phyloP scores from a whole-genome alignment of 2,797 vertebrate genomes.

The Ptychobarbus kaznakovi region DNA sequence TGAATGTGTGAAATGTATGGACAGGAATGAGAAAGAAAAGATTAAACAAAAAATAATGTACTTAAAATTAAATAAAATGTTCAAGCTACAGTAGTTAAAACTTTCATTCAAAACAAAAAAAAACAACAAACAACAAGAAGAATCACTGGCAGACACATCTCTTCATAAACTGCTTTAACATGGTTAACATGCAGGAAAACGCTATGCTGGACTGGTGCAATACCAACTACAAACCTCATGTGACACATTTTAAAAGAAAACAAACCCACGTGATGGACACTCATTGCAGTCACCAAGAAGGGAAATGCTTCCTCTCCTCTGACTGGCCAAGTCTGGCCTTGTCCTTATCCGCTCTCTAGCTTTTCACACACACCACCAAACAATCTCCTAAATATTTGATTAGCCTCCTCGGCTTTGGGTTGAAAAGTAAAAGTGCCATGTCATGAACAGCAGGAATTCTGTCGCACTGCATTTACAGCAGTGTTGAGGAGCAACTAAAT shows the following conservation, averaged over 20 bases:
- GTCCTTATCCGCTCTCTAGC: background rate
- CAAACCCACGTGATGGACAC: slow-evolving; percentile 9
- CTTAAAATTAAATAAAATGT: background rate
- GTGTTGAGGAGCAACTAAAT: background rate
- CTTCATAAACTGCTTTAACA: background rate
- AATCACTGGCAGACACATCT: background rate
- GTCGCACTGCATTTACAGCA: background rate
- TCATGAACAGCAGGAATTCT: background rate
- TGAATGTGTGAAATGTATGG: background rate
- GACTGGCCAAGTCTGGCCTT: background rate
- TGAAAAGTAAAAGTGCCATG: slow-evolving; percentile 1
- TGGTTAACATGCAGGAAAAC: background rate
- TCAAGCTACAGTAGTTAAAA: background rate
- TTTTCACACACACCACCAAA: background rate
- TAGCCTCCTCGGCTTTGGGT: background rate
- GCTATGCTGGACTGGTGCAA: background rate
- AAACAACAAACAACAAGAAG: background rate
- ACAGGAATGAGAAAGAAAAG: background rate
- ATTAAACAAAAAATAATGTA: background rate
- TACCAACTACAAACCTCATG: slow-evolving; percentile 12
- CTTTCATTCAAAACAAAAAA: background rate
- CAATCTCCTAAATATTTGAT: slow-evolving; percentile 28
- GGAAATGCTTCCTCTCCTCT: background rate
- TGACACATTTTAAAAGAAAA: slow-evolving; percentile 34
- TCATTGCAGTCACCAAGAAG: background rate